These are phyloP conservation scores for Ursus arctos DNA, from an alignment of 2,113 vertebrate genomes.

Conservation along the genomic window DNA sequence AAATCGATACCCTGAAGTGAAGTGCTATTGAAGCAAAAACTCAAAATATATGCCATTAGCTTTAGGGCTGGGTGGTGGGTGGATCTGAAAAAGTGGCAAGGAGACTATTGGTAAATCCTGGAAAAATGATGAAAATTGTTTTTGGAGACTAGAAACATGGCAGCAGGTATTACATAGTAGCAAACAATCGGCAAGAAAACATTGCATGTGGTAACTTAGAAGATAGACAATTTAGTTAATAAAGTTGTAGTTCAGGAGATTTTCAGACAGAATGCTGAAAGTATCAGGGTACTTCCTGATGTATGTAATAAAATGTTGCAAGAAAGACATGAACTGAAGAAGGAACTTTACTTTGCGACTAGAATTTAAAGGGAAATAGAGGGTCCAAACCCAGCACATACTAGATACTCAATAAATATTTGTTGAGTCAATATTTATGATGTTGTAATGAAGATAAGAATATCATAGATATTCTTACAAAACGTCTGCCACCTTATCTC, in stretches of 20 bases:
- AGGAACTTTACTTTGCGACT: neutral
- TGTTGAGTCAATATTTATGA: conserved; percentile 65
- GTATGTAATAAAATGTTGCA: neutral
- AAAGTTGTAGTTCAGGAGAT: neutral
- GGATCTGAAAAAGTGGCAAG: neutral
- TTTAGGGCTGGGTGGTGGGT: neutral
- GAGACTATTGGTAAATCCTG: neutral
- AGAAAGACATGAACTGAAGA: neutral
- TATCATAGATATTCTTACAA: conserved; percentile 30
- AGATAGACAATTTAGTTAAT: neutral
- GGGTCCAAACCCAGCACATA: neutral
- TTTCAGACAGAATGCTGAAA: neutral
- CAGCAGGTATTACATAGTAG: neutral
- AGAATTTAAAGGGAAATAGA: conserved; percentile 11
- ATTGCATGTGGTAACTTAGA: neutral
- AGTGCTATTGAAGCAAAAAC: neutral
- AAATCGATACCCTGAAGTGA: neutral
- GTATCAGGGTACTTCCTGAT: neutral
- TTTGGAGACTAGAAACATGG: neutral
- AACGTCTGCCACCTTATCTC: neutral
- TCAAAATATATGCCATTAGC: neutral
- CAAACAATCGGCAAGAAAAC: neutral
- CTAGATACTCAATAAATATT: neutral
- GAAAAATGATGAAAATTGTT: neutral
- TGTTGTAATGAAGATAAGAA: conserved; percentile 57